Evolutionary conservation across 2,888 invertebrate species (phyloP).

Genomic region (Neoaliturus tenellus): DNA sequence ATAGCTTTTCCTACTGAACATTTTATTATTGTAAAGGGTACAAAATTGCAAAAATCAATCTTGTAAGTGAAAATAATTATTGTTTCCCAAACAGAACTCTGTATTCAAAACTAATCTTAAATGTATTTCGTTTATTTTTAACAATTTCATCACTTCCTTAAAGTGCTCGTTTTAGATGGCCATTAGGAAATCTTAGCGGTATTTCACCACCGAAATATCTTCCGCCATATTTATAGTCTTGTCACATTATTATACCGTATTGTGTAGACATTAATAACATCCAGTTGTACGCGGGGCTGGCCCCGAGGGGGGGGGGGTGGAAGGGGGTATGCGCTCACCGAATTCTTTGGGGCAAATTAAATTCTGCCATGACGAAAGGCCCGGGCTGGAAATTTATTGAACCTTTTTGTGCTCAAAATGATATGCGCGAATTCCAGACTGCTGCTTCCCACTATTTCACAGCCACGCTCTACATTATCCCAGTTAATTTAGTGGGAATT

Average conservation of each 20-base stretch:
- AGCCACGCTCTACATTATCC: slow-evolving; percentile 26
- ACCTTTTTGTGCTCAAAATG: slow-evolving; percentile 52
- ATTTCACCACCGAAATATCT: too few species aligned
- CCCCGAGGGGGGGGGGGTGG: not conserved
- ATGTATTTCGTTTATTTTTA: too few species aligned
- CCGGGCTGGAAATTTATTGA: slow-evolving; percentile 39
- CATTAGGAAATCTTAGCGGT: too few species aligned
- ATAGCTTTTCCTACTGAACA: too few species aligned
- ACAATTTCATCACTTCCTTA: too few species aligned
- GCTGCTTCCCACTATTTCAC: slow-evolving; percentile 40
- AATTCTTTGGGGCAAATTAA: slow-evolving; percentile 60
- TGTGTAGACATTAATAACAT: slow-evolving; percentile 21
- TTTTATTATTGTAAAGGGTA: too few species aligned
- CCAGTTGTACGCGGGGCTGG: not conserved
- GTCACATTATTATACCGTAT: slow-evolving; percentile 30
- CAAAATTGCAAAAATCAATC: too few species aligned
- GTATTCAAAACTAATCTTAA: too few species aligned
- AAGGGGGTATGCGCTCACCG: slow-evolving; percentile 44
- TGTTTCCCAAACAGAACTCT: too few species aligned
- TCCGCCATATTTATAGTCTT: not conserved
- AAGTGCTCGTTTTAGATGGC: too few species aligned
- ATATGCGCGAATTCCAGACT: slow-evolving; percentile 46
- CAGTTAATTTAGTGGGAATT: slow-evolving; percentile 44
- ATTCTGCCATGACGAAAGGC: slow-evolving; percentile 58
- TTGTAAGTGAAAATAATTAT: too few species aligned